phyloP scores from a whole-genome alignment of 2,888 invertebrate genomes.

The Terebella lapidaria region DNA sequence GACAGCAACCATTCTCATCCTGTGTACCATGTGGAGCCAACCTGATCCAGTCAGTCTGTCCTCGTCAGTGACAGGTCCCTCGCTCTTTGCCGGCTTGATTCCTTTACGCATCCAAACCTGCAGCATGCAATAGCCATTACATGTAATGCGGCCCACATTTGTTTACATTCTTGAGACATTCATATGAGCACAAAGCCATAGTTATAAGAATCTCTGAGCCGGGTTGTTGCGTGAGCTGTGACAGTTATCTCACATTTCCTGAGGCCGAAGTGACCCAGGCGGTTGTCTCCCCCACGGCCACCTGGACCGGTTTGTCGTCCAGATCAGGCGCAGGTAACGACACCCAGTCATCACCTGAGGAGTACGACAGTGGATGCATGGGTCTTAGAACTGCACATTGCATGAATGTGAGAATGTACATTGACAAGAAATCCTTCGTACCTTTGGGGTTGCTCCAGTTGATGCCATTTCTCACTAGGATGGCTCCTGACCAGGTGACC shows the following conservation, averaged over 20 bases:
- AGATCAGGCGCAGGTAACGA: not conserved
- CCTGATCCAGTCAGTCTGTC: conserved; percentile 59
- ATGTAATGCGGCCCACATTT: too few species aligned
- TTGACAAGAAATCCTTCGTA: too few species aligned
- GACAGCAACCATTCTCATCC: conserved; percentile 77
- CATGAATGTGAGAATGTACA: too few species aligned
- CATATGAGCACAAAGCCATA: too few species aligned
- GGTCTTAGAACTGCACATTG: too few species aligned
- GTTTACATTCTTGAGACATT: too few species aligned
- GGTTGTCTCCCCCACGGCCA: conserved; percentile 76
- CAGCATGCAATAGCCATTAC: too few species aligned
- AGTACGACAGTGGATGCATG: too few species aligned
- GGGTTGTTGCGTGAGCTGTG: too few species aligned
- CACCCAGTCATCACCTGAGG: not conserved
- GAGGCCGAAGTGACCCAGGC: conserved; percentile 76
- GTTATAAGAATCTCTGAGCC: too few species aligned
- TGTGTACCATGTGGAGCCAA: conserved; percentile 86
- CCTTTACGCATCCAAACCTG: not conserved
- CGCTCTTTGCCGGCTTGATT: not conserved
- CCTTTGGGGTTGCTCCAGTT: conserved; percentile 71
- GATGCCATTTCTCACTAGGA: conserved; percentile 76
- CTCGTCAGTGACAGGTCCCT: not conserved
- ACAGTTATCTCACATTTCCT: conserved; percentile 32
- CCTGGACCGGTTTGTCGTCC: conserved; percentile 60
- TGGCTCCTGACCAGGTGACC: conserved; percentile 75